phyloP scores from a whole-genome alignment of 2,113 vertebrate species.

The Urocynchramus pylzowi region DNA sequence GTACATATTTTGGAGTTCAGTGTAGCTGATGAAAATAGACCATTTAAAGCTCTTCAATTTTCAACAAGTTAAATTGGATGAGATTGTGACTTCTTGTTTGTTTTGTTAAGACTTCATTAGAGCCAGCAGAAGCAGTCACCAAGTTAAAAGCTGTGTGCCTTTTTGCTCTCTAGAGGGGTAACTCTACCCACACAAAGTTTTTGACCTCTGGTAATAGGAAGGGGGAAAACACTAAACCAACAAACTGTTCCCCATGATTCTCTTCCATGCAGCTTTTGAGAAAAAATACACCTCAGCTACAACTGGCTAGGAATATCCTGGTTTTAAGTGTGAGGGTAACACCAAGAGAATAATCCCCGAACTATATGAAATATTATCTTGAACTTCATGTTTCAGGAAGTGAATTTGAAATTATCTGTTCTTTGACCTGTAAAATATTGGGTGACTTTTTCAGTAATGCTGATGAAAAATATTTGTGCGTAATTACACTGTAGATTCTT shows the following conservation, averaged over 20 bases:
- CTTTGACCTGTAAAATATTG: not conserved
- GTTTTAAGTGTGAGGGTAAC: not conserved
- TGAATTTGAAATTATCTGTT: not conserved
- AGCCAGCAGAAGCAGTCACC: not conserved
- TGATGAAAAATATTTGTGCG: not conserved
- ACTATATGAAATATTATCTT: not conserved
- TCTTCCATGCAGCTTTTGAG: not conserved
- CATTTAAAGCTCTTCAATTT: not conserved
- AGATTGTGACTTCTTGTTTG: not conserved
- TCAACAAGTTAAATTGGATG: not conserved
- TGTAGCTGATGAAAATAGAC: not conserved
- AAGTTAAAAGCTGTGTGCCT: not conserved
- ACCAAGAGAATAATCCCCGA: not conserved
- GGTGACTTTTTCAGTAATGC: not conserved
- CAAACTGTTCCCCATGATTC: fast-evolving
- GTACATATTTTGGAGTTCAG: not conserved
- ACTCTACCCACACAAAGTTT: not conserved
- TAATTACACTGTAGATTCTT: not conserved
- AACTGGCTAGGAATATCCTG: not conserved
- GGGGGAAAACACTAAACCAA: fast-evolving
- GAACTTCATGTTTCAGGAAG: not conserved
- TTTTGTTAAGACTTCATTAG: not conserved
- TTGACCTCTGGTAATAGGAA: not conserved
- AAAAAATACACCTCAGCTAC: not conserved
- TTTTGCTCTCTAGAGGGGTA: not conserved